These are phyloP conservation scores for Piliocolobus tephrosceles DNA, from an alignment of 2,113 vertebrate species.

Conservation along the genomic window DNA sequence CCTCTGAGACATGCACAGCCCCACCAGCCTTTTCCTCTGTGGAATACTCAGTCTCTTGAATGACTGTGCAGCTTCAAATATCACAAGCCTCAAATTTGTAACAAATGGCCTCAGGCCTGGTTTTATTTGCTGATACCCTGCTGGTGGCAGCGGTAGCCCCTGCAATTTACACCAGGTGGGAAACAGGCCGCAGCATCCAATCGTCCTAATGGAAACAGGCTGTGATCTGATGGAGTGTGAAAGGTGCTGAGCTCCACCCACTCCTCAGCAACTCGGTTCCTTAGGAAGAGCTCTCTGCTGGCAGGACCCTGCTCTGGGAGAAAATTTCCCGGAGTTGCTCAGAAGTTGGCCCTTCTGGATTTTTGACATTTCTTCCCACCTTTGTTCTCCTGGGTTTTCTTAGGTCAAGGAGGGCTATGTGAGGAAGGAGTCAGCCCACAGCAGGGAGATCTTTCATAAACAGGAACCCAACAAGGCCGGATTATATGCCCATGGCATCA, in stretches of 20 bases:
- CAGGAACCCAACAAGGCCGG: neutral
- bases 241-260: neutral
- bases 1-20: neutral
- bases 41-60: neutral
- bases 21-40: neutral
- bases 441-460: neutral
- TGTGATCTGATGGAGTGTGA: neutral
- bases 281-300: neutral
- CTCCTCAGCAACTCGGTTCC: neutral
- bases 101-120: neutral
- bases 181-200: neutral
- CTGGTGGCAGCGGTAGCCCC: conserved; percentile 73
- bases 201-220: neutral
- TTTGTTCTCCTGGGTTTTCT: neutral
- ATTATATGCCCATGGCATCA: neutral
- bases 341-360: neutral
- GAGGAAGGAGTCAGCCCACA: neutral
- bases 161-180: neutral
- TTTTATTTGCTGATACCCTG: conserved; percentile 65
- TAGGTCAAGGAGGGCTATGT: neutral
- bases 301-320: neutral
- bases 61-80: neutral
- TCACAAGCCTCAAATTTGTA: neutral
- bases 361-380: neutral
- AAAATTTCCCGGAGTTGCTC: neutral